Evolutionary conservation across 2,888 invertebrate genomes (phyloP).

Genomic region (Synergus umbraculus): DNA sequence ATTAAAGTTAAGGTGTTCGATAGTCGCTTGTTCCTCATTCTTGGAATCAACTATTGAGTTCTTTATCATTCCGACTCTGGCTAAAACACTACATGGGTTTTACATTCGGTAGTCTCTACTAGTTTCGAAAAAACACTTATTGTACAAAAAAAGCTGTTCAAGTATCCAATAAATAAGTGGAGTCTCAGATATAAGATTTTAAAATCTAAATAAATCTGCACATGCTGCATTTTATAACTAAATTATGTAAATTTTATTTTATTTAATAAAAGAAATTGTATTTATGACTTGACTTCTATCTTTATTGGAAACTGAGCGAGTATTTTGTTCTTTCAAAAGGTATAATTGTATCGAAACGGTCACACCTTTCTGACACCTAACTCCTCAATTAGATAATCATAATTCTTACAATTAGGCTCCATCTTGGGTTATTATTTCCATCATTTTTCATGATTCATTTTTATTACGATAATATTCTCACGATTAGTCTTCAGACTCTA

Average conservation of each 20-base stretch:
- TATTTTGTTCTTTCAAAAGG: neutral
- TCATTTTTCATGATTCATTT: conserved; percentile 12
- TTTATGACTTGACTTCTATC: neutral
- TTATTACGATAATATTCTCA: neutral
- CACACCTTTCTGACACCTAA: neutral
- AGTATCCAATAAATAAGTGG: neutral
- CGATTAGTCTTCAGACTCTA: neutral
- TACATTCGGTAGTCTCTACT: conserved; percentile 10
- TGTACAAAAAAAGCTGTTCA: conserved; percentile 8
- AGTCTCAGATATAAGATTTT: neutral
- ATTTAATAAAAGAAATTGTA: neutral
- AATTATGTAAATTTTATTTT: neutral
- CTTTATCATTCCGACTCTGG: conserved; percentile 8
- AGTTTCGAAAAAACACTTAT: neutral
- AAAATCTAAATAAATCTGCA: neutral
- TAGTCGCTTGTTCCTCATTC: conserved; percentile 34
- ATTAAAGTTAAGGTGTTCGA: conserved; percentile 58
- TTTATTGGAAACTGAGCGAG: neutral
- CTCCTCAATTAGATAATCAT: neutral
- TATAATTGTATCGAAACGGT: neutral
- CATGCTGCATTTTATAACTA: neutral
- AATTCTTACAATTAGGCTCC: neutral
- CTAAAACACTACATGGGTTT: conserved; percentile 12
- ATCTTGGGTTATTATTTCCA: conserved; percentile 7
- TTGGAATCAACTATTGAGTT: conserved; percentile 9